Base-by-base conservation (phyloP, 2,113 vertebrate species). In the Australoheros scitulus region DNA sequence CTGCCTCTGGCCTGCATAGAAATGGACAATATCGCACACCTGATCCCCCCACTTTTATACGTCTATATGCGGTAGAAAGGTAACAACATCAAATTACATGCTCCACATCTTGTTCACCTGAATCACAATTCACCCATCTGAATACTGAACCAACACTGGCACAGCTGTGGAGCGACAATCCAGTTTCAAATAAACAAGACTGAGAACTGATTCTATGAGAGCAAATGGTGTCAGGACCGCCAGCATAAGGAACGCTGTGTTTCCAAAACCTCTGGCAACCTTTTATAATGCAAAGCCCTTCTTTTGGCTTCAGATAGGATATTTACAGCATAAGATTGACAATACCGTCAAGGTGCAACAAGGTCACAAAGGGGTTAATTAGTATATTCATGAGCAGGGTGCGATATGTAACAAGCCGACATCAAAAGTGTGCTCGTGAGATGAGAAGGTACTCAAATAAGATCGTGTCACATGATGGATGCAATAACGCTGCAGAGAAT, bases 71-170 rank as follows among this genome's bases (percentile, higher is more conserved):
- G 64, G 43, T 15, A 55, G 15, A 50, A 64, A 18, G 34, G 55
- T 13, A 61, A 83, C 11, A 77, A 52, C 11, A 80, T 90, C 77
- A 58, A 10, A 94, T 92, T 83, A 91, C 87, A 89, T 57, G 92
- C 93, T 93, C 86, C 64, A 91, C 18, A 92, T 90, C 84, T 57
- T 81, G 79, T 84, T 92, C 88, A 92, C 79, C 90, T 88, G 85
- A 86, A 90, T 81, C 6, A 1, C 81, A 75, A 74, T 34, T 22
- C 58, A 86, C 36, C 32, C 57, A 32, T 56, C 79, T 88, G 76
- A 74, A 68, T 60, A 77, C 20, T 20, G 56, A 76, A 72, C 76
- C 50, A 70, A 82, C 80, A 22, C 1, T 10, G 76, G 56, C 87
- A 36, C 88, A 91, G 91, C 84, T 89, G 92, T 63, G 70, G 32